Evolutionary conservation across 2,797 vertebrate species (phyloP).

Genomic region (Malacoctenus gilli): DNA sequence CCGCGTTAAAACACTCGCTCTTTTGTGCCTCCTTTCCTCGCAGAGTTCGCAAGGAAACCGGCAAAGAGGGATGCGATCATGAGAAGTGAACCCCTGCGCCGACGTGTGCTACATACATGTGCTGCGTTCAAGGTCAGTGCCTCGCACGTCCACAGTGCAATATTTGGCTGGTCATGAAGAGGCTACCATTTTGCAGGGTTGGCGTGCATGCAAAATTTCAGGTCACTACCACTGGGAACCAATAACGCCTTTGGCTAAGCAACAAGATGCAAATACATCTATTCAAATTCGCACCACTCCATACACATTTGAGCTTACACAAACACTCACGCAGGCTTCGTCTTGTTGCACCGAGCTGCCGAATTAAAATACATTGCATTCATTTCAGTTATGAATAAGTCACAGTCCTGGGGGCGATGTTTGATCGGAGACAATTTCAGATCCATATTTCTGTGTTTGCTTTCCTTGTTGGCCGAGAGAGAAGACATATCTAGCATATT

Average conservation of each 20-base stretch:
- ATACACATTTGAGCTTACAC: constrained; percentile 56
- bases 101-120: constrained; percentile 55
- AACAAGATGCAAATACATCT: constrained; percentile 83
- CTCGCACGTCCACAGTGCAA: constrained; percentile 39
- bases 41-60: constrained; percentile 46
- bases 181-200: constrained; percentile 64
- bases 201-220: constrained; percentile 80
- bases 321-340: constrained; percentile 50
- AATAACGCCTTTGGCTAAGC: constrained; percentile 79
- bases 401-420: constrained; percentile 24
- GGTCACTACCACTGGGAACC: constrained; percentile 77
- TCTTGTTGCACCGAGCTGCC: constrained; percentile 29
- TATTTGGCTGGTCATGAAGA: constrained; percentile 61
- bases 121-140: constrained; percentile 65
- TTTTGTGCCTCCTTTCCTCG: constrained; percentile 33
- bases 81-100: constrained; percentile 59
- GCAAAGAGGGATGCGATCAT: constrained; percentile 46
- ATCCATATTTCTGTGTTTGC: constrained; percentile 25
- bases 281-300: constrained; percentile 76
- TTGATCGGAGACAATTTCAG: constrained; percentile 29
- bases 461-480: constrained; percentile 14
- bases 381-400: constrained; percentile 40
- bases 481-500: constrained; percentile 5
- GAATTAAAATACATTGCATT: constrained; percentile 44
- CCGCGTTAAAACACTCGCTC: constrained; percentile 4